Evolutionary conservation across 2,113 vertebrate species (phyloP), one percentile per base, ranked within the genome.

Genomic region (Heptranchias perlo): DNA sequence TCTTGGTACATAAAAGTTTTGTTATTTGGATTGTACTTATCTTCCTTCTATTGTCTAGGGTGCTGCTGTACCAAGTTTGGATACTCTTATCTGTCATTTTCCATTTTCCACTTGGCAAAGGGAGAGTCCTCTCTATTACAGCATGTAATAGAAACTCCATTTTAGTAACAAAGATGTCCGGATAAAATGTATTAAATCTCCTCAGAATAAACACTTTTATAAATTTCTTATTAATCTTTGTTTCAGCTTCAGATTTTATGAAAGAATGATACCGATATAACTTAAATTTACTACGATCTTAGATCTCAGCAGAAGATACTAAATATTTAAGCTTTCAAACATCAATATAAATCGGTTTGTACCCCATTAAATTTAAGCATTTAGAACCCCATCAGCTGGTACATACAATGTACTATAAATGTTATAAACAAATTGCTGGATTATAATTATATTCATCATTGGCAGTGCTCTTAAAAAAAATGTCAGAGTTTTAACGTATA

Each of bases 401-500:
- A 23, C 49, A 25, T 54, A 89, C 31, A 49, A 52, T 31, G 28
- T 52, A 54, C 54, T 31, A 89, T 1, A 62, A 39, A n/a, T 64
- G 16, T n/a, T 49, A 93, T 23, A 94, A 94, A 94, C n/a, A 62
- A 94, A 39, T 23, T 23, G 18, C 61, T 94, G n/a, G 61, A 16
- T 67, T 47, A 94, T 94, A 94, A 94, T 67, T 47, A 94, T 14
- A 67, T 62, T 94, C 61, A 94, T 94, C n/a, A 65, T 54, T 28
- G 10, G 21, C 35, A 64, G 25, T 39, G 8, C n/a, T 64, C 61
- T 62, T n/a, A n/a, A 64, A 39, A 14, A 94, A n/a, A 61, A 64
- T 95, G 28, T 95, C 94, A 95, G 25, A 69, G 44, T 67, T 95
- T 69, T 95, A 95, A 95, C 52, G 28, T 47, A 67, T 94, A 64